Evolutionary conservation across 2,113 vertebrate genomes (phyloP).

Genomic region (Nerophis ophidion): DNA sequence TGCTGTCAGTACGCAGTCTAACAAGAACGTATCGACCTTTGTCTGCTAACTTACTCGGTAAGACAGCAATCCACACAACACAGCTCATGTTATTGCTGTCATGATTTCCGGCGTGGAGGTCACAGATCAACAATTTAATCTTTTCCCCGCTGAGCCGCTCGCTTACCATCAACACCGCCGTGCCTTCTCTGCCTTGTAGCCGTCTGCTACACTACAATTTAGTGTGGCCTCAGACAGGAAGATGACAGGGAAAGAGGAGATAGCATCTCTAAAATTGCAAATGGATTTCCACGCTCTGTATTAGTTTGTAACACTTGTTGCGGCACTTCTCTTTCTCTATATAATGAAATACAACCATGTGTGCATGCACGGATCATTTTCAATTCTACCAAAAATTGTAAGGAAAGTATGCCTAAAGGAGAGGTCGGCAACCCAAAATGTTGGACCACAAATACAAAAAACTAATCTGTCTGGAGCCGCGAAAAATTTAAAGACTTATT

Average conservation of each 20-base stretch:
- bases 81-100: conserved; percentile 10
- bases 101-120: conserved; percentile 24
- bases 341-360: conserved; percentile 11
- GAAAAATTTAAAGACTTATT: no score
- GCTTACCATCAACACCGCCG: conserved; percentile 28
- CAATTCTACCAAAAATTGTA: no score
- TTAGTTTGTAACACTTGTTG: conserved; percentile 12
- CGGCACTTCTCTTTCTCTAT: conserved; percentile 7
- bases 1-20: neutral
- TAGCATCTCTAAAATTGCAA: conserved; percentile 19
- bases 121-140: conserved; percentile 36
- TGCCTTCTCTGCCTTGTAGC: conserved; percentile 10
- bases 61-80: neutral
- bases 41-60: neutral
- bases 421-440: no score
- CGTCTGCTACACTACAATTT: conserved; percentile 9
- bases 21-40: neutral
- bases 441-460: no score
- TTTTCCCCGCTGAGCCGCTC: conserved; percentile 11
- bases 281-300: neutral
- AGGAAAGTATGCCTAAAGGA: no score
- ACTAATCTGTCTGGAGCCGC: no score
- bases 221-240: conserved; percentile 19
- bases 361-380: neutral
- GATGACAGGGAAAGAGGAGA: conserved; percentile 3